A percentile compares a stretch with the other conserved stretches of the same genome.
These are phyloP conservation scores for Whitmania pigra DNA, from an alignment of 1,140 invertebrate genomes.

Conservation along the genomic window DNA sequence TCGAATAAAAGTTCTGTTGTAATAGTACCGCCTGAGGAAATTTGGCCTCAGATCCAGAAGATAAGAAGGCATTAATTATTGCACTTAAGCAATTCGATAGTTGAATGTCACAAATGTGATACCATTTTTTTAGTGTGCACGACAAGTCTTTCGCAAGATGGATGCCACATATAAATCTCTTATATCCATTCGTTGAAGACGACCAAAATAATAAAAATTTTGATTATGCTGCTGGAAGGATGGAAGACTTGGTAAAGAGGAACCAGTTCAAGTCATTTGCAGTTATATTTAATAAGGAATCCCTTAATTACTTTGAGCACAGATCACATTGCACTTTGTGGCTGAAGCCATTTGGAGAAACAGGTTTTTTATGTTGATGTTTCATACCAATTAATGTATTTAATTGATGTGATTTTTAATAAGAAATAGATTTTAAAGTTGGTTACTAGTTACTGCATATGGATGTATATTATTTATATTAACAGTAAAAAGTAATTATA, in stretches of 20 bases:
- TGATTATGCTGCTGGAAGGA: not conserved
- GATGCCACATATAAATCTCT: slow-evolving; percentile 22
- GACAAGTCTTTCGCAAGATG: slow-evolving; percentile 18
- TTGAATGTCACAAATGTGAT: not conserved
- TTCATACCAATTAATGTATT: not conserved
- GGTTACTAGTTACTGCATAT: too few species aligned
- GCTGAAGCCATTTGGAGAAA: not conserved
- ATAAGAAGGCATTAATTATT: slow-evolving; percentile 8
- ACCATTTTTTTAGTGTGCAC: slow-evolving; percentile 14
- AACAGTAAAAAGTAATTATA: not conserved
- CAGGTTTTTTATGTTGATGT: not conserved
- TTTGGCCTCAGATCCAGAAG: slow-evolving; percentile 1
- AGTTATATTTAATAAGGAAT: not conserved
- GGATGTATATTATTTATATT: too few species aligned
- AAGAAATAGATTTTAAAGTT: too few species aligned
- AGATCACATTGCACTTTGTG: slow-evolving; percentile 9
- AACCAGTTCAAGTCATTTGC: not conserved
- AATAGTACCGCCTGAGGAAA: not conserved
- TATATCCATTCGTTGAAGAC: slow-evolving; percentile 21
- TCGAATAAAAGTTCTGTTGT: slow-evolving; percentile 11
- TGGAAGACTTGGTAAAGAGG: not conserved
- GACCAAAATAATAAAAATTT: not conserved
- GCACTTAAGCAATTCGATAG: not conserved
- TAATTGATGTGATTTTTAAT: slow-evolving; percentile 2
- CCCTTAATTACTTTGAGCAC: not conserved